phyloP scores from a whole-genome alignment of 2,797 vertebrate species.

The Vireo griseus region DNA sequence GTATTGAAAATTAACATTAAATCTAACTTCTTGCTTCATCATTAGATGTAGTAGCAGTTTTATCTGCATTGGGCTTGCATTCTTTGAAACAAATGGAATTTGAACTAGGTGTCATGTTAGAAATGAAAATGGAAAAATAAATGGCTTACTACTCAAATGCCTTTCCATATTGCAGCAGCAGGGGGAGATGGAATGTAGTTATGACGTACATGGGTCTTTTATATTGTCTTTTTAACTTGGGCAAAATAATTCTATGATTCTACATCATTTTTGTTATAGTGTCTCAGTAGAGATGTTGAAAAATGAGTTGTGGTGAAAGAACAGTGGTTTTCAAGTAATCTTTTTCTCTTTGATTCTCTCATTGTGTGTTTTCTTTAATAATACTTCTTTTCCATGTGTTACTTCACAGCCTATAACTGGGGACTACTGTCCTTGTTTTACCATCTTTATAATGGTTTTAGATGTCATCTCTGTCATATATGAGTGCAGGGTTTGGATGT shows the following conservation, averaged over 20 bases:
- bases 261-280: not conserved
- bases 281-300: not conserved
- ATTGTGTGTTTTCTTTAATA: not conserved
- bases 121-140: not conserved
- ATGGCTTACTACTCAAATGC: not conserved
- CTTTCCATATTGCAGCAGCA: slow-evolving; percentile 2
- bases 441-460: not conserved
- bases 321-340: not conserved
- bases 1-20: not conserved
- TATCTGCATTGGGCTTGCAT: not conserved
- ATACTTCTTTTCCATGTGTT: not conserved
- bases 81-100: not conserved
- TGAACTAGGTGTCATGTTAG: not conserved
- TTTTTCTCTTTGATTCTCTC: not conserved
- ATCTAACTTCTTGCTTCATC: not conserved
- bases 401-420: not conserved
- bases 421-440: not conserved
- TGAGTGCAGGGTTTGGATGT: not conserved
- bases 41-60: not conserved
- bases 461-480: not conserved
- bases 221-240: not conserved
- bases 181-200: not conserved
- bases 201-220: not conserved
- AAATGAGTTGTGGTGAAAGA: not conserved
- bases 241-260: not conserved